phyloP scores from a whole-genome alignment of 2,888 invertebrate species.

The Synergus japonicus region DNA sequence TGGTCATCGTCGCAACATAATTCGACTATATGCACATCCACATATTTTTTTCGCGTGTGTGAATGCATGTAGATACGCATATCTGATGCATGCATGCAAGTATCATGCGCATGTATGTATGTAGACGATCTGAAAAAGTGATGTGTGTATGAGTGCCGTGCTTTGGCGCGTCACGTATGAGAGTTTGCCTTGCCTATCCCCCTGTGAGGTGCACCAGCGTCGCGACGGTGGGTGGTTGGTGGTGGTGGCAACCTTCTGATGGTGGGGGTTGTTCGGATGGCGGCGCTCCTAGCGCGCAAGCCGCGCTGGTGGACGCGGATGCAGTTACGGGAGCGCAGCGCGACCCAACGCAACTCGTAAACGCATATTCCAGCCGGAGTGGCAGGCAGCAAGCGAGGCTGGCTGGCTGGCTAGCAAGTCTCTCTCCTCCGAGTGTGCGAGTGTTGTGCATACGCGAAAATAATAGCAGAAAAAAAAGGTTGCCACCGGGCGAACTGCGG shows the following conservation, averaged over 20 bases:
- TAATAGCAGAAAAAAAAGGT: neutral
- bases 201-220: constrained; percentile 46
- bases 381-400: constrained; percentile 56
- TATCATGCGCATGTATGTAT: neutral
- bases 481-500: neutral
- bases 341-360: constrained; percentile 75
- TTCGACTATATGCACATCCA: no score
- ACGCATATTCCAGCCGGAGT: constrained; percentile 53
- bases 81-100: no score
- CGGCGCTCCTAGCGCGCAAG: constrained; percentile 76
- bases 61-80: neutral
- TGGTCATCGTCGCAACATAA: no score
- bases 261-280: constrained; percentile 68
- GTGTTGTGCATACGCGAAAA: constrained; percentile 33
- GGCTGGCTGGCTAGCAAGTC: constrained; percentile 56
- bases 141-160: constrained; percentile 14
- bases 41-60: no score
- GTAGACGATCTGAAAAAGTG: no score
- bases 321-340: constrained; percentile 78
- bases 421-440: constrained; percentile 48
- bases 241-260: constrained; percentile 47
- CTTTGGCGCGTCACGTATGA: constrained; percentile 45
- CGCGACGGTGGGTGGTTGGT: constrained; percentile 53
- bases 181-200: constrained; percentile 37
- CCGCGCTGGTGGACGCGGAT: constrained; percentile 75